phyloP scores from a whole-genome alignment of 2,888 invertebrate genomes.

The Rhagonycha lutea region DNA sequence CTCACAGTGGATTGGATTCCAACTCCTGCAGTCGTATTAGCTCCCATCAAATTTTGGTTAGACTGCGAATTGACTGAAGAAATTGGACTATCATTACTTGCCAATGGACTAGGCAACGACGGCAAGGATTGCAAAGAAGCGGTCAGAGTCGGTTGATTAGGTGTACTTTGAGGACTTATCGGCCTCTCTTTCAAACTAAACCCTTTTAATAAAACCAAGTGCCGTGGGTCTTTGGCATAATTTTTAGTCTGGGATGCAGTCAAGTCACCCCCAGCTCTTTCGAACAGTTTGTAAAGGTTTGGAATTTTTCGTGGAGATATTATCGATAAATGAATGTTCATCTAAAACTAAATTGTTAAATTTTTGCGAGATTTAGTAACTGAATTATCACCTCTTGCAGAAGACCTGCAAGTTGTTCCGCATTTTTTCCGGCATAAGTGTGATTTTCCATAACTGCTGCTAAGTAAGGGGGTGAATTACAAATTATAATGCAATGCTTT shows the following conservation, averaged over 20 bases:
- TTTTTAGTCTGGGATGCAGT: conserved; percentile 81
- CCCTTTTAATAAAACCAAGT: conserved; percentile 77
- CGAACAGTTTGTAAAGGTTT: conserved; percentile 82
- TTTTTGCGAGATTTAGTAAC: not conserved
- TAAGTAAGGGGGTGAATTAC: conserved; percentile 91
- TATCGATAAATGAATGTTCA: conserved; percentile 83
- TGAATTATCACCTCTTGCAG: conserved; percentile 68
- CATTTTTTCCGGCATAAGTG: conserved; percentile 73
- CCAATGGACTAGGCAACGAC: conserved; percentile 60
- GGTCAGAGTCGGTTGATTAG: conserved; percentile 50
- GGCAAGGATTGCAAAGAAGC: conserved; percentile 49
- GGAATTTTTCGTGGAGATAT: conserved; percentile 89
- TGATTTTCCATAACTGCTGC: conserved; percentile 79
- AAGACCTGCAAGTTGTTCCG: conserved; percentile 81
- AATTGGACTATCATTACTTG: conserved; percentile 61
- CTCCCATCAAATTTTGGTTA: conserved; percentile 51
- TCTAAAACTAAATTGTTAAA: conserved; percentile 55
- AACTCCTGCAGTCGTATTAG: conserved; percentile 41
- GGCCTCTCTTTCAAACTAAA: conserved; percentile 72
- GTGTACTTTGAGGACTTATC: conserved; percentile 61
- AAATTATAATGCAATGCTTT: conserved; percentile 81
- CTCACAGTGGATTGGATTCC: conserved; percentile 46
- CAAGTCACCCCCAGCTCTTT: conserved; percentile 87
- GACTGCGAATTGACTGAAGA: conserved; percentile 47
- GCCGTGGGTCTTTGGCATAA: conserved; percentile 87